These are phyloP conservation scores for Tragulus kanchil DNA, from an alignment of 2,113 vertebrate species.

Conservation along the genomic window DNA sequence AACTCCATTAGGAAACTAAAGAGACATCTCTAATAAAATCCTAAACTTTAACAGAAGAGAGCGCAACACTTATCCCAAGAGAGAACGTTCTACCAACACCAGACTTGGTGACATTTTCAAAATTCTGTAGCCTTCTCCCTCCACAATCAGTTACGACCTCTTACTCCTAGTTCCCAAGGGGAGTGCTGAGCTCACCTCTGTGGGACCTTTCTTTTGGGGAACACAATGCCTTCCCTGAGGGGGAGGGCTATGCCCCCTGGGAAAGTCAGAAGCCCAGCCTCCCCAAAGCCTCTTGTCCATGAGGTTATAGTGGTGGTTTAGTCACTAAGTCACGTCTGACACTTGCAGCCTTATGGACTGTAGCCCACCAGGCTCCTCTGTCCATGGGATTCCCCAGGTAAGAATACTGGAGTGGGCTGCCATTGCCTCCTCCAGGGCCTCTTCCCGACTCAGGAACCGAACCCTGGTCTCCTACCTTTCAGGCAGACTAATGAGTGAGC, in stretches of 20 bases:
- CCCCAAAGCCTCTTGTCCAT: background rate
- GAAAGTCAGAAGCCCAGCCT: background rate
- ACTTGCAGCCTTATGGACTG: no score
- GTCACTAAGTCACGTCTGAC: no score
- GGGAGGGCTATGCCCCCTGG: background rate
- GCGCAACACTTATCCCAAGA: accelerated
- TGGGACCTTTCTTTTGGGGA: background rate
- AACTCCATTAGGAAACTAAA: background rate
- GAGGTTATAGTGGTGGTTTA: background rate
- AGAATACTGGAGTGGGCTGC: no score
- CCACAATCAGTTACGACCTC: background rate
- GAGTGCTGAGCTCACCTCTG: background rate
- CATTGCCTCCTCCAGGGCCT: no score
- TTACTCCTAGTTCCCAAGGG: background rate
- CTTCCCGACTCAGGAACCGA: no score
- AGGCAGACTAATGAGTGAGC: no score
- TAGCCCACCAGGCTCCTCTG: no score
- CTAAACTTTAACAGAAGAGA: background rate
- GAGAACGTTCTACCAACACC: background rate
- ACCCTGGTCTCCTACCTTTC: no score
- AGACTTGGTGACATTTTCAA: background rate
- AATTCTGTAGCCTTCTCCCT: no score
- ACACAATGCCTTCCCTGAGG: accelerated
- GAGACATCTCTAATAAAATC: background rate
- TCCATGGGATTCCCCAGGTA: no score